A percentile compares a stretch with the other conserved stretches of the same genome.
Evolutionary conservation across 2,113 vertebrate genomes (phyloP).

Genomic region (Dinomys branickii): DNA sequence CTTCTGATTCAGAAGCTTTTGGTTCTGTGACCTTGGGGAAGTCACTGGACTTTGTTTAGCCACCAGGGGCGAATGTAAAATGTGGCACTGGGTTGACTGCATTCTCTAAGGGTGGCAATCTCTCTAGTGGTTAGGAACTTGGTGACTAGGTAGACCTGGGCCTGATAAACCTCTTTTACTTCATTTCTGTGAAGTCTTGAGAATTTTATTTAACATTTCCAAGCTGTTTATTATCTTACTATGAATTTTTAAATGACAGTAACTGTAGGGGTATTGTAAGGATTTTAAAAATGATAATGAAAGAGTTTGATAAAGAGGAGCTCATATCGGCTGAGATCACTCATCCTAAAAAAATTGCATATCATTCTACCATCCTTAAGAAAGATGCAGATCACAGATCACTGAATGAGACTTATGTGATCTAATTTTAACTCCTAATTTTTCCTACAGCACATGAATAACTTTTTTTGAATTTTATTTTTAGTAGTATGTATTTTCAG

Average conservation of each 20-base stretch:
- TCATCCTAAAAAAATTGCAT: neutral
- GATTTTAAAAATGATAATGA: neutral
- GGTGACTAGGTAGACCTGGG: neutral
- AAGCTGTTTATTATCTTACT: conserved; percentile 3
- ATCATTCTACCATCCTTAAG: neutral
- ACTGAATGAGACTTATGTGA: neutral
- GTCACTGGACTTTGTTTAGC: neutral
- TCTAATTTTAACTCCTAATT: neutral
- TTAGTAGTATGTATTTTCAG: neutral
- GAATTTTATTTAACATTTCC: neutral
- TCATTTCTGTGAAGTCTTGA: neutral
- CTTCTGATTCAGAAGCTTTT: neutral
- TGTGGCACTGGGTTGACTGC: neutral
- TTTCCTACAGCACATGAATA: neutral
- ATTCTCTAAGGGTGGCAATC: neutral
- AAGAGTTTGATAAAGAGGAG: neutral
- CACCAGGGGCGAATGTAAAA: neutral
- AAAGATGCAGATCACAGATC: neutral
- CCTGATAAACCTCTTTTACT: neutral
- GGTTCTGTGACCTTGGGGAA: neutral
- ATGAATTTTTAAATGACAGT: conserved; percentile 21
- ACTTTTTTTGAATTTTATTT: neutral
- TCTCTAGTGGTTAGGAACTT: neutral
- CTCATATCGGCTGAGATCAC: neutral
- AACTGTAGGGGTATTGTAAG: neutral